phyloP scores from a whole-genome alignment of 2,113 vertebrate genomes.

The Talpa occidentalis region DNA sequence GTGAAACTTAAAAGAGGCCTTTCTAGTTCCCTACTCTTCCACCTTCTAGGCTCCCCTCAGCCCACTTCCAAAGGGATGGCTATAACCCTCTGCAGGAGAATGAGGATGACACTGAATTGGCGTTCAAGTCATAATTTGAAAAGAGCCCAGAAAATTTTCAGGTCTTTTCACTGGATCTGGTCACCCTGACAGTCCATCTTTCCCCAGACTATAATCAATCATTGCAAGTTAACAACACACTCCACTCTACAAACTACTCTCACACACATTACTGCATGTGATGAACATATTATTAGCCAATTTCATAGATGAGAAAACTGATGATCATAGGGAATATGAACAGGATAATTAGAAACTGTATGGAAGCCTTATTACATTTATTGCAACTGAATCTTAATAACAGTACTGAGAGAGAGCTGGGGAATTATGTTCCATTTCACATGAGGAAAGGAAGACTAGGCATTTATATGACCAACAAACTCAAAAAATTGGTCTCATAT shows the following conservation, averaged over 20 bases:
- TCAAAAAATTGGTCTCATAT: not conserved
- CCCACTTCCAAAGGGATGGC: not conserved
- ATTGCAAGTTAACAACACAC: not conserved
- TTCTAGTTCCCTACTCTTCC: not conserved
- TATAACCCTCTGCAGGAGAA: not conserved
- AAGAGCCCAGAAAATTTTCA: not conserved
- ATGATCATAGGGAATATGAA: not conserved
- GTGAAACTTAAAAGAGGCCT: not conserved
- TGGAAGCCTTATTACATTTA: not conserved
- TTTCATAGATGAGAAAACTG: conserved; percentile 42
- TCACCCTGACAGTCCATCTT: not conserved
- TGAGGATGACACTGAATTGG: not conserved
- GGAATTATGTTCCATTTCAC: not conserved
- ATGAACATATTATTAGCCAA: not conserved
- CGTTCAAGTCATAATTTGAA: conserved; percentile 38
- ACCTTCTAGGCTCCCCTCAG: not conserved
- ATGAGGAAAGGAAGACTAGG: not conserved
- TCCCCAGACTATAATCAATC: not conserved
- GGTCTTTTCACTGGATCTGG: not conserved
- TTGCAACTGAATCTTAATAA: not conserved
- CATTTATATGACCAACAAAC: not conserved
- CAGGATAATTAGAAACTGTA: not conserved
- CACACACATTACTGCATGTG: not conserved
- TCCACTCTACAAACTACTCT: not conserved
- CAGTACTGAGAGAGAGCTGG: not conserved